phyloP scores from a whole-genome alignment of 2,113 vertebrate genomes.

The Oriolus oriolus region DNA sequence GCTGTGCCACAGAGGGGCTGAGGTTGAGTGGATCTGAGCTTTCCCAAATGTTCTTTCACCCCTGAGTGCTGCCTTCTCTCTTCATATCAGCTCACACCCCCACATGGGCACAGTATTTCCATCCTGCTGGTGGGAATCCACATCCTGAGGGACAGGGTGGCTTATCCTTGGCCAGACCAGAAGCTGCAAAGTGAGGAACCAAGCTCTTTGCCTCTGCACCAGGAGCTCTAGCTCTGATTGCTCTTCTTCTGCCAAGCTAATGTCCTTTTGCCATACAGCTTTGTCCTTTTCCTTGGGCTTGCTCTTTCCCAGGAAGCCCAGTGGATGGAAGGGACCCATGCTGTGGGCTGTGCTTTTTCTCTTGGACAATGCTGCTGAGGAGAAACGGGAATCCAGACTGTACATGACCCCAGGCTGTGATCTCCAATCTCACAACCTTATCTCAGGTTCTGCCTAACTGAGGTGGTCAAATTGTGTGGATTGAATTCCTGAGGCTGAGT shows the following conservation, averaged over 20 bases:
- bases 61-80: neutral
- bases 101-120: accelerated
- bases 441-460: neutral
- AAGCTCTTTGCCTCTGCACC: neutral
- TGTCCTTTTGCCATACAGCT: neutral
- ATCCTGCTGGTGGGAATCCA: neutral
- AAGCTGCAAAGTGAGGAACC: neutral
- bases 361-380: neutral
- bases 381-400: neutral
- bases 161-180: neutral
- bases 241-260: neutral
- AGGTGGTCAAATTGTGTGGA: neutral
- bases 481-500: neutral
- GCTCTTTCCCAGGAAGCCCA: neutral
- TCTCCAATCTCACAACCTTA: neutral
- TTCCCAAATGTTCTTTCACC: neutral
- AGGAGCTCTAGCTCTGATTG: neutral
- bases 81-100: neutral
- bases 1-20: accelerated
- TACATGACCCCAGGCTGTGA: neutral
- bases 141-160: neutral
- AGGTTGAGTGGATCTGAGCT: neutral
- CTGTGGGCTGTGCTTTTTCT: neutral
- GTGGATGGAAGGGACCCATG: neutral
- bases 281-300: neutral